A percentile compares a stretch with the other conserved stretches of the same genome.
These are phyloP conservation scores for Salvelinus alpinus DNA, from an alignment of 2,113 vertebrate genomes.

Conservation along the genomic window DNA sequence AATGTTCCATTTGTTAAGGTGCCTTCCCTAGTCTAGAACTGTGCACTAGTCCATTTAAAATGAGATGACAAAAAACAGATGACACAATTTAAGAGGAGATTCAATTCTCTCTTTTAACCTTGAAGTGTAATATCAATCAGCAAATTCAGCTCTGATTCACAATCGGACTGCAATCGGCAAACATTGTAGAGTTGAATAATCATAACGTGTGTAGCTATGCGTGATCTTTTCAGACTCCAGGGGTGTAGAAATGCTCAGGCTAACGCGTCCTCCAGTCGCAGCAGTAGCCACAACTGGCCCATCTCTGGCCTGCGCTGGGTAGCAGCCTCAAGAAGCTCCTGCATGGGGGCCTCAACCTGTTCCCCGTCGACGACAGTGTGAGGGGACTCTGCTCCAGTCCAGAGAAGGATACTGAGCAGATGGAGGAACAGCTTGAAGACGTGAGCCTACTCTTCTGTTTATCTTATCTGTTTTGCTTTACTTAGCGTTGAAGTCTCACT, in stretches of 20 bases:
- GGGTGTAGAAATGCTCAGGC: conserved; percentile 62
- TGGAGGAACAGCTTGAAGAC: conserved; percentile 56
- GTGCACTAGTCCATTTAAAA: not conserved
- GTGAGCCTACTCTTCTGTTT: conserved; percentile 52
- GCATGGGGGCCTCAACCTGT: conserved; percentile 54
- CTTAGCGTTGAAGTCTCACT: not conserved
- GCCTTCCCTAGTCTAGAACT: too few relatives aligned
- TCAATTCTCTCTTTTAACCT: too few relatives aligned
- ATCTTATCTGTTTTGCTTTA: not conserved
- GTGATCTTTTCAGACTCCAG: conserved; percentile 54
- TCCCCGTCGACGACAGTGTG: conserved; percentile 52
- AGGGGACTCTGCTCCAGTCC: conserved; percentile 62
- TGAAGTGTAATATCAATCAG: too few relatives aligned
- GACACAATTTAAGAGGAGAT: too few relatives aligned
- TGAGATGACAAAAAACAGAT: not conserved
- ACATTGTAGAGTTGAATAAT: not conserved
- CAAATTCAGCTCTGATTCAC: too few relatives aligned
- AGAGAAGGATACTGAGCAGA: conserved; percentile 72
- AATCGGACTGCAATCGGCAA: too few relatives aligned
- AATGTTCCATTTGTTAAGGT: not conserved
- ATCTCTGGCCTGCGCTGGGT: conserved; percentile 66
- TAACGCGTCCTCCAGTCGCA: conserved; percentile 65
- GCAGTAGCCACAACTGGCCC: conserved; percentile 66
- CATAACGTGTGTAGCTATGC: conserved; percentile 37
- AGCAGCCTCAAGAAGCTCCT: conserved; percentile 62